Percentiles rank a stretch among this genome's conserved stretches.
Conservation (phyloP, 35 echinoderm and acorn worm genomes). For the Amphiura filiformis region DNA sequence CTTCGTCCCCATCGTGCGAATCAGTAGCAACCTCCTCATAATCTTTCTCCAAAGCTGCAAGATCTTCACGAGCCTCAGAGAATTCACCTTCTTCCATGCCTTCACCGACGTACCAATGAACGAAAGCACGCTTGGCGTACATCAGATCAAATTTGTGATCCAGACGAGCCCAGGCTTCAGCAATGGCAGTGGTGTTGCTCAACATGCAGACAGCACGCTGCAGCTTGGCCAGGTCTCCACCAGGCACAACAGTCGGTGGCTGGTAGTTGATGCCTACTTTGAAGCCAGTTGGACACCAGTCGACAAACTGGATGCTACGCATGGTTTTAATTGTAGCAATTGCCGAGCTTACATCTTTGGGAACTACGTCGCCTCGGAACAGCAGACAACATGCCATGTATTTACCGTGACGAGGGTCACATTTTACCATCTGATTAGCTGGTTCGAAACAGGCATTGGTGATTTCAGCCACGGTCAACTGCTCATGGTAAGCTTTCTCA, state of each 20-base stretch:
- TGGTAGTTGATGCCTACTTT: conserved; percentile 97
- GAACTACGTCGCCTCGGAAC: conserved; percentile 84
- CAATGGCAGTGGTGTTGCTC: conserved; percentile 96
- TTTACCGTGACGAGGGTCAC: no score
- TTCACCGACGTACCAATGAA: conserved; percentile 92
- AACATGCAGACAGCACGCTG: conserved; percentile 92
- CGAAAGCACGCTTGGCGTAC: conserved; percentile 94
- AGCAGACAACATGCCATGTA: no score
- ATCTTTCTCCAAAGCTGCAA: conserved; percentile 83
- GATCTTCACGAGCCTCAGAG: conserved; percentile 86
- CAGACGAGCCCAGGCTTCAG: conserved; percentile 93
- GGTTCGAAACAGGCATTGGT: no score
- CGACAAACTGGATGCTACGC: conserved; percentile 97
- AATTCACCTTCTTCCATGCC: conserved; percentile 96
- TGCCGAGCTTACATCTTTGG: no score
- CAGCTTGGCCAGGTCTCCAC: conserved; percentile 91
- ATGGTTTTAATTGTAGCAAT: conserved; percentile 98
- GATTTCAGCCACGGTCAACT: conserved; percentile 67
- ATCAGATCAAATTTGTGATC: conserved; percentile 97
- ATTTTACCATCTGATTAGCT: no score
- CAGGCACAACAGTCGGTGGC: conserved; percentile 83
- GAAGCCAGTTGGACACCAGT: conserved; percentile 98
- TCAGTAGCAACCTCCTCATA: conserved; percentile 88
- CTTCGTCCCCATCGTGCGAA: no score
- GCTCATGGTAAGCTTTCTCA: no score